Percentiles rank a stretch among this genome's conserved stretches.
Conservation (phyloP, 2,797 vertebrate species). For the Hippopotamyrus pictus region DNA sequence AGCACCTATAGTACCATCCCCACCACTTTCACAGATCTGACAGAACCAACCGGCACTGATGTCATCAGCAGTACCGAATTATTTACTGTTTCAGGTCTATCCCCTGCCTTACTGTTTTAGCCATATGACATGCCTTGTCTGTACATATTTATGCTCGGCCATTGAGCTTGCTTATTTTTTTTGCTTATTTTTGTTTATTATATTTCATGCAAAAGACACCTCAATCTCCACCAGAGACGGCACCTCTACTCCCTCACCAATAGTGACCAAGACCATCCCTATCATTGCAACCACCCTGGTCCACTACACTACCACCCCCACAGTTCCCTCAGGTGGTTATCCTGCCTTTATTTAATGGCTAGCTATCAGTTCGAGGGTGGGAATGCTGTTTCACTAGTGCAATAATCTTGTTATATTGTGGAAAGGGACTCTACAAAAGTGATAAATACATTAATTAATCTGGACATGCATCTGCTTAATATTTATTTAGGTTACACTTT, state of each 20-base stretch:
- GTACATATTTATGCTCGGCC: not conserved
- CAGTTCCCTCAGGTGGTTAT: not conserved
- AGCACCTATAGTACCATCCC: not conserved
- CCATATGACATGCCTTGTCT: not conserved
- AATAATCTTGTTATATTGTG: not conserved
- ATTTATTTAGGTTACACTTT: not conserved
- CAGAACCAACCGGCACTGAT: not conserved
- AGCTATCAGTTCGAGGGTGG: not conserved
- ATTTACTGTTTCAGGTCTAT: not conserved
- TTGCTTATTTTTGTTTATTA: not conserved
- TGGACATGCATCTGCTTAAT: not conserved
- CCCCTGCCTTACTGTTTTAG: too few species aligned
- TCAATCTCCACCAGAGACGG: not conserved
- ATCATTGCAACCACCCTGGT: not conserved
- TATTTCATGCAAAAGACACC: not conserved
- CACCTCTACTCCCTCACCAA: not conserved
- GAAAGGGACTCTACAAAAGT: not conserved
- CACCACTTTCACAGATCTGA: not conserved
- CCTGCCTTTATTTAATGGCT: not conserved
- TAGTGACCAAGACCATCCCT: constrained; percentile 11
- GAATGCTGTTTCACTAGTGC: not conserved
- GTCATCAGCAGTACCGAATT: not conserved
- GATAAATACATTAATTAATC: not conserved
- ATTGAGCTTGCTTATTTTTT: not conserved
- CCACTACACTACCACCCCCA: not conserved